Evolutionary conservation across 2,888 invertebrate genomes (phyloP), one percentile per base, ranked within the genome.

Genomic region (Acanthacorydalis orientalis): DNA sequence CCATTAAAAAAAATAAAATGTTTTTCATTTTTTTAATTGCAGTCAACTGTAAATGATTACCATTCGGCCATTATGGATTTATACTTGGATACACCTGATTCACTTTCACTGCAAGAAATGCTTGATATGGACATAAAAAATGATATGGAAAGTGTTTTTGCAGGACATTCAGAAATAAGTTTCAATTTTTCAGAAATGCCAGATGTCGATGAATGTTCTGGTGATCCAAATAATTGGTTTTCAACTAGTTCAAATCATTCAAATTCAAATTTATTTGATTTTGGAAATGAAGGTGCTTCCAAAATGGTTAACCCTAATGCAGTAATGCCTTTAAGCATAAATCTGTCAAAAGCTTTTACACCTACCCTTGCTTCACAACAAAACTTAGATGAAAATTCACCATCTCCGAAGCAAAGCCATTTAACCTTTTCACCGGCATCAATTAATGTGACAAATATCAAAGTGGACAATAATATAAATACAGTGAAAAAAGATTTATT

Each of bases 291-390:
- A 9, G 85, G 85, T 60, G 81, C 80, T 39, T 78, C 78, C 51
- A 80, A 86, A 53, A 80, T 90, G 77, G 91, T 91, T 6, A 90
- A 91, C 68, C 91, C 91, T 4, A 89, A 87, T 59, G 86, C 85
- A 31, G 89, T 90, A 40, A 83, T 90, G 80, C 90, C 91, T 1
- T 71, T 83, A 37, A 75, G 82, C 53, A 39, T 40, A 31, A 32
- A 32, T 2, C 14, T 15, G 31, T 76, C 78, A 50, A 69, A 70
- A 16, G 34, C 33, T 8, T 31, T 43, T 31, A 47, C 42, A 32
- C 42, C 42, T 31, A 43, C 42, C 1, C 15, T 47, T n/a, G 42
- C 47, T 8, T 60, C 70, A 35, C 56, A 60, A 7, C 60, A 59
- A 46, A 62, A 53, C 48, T 54, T 60, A 31, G 70, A 77, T 15